Base-by-base conservation (phyloP, 2,797 vertebrate genomes). In the Taenioides sp. region DNA sequence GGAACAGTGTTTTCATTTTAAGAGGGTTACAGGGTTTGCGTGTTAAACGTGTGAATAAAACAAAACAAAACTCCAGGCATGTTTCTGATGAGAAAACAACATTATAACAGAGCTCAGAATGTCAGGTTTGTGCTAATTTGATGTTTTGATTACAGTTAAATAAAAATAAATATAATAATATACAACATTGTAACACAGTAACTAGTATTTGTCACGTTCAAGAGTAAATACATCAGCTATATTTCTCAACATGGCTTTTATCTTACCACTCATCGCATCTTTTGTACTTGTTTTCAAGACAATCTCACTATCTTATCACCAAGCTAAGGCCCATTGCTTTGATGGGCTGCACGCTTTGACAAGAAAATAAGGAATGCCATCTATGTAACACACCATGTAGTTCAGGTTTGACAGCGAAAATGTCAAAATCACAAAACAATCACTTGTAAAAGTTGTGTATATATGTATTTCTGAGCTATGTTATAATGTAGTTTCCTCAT, bases 321-420 rank as follows among this genome's bases (percentile, higher is more conserved):
- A 9, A 28, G 27, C 5, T 71, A 7, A 20, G 7, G 34, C 47
- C 54, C 2, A 0, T 20, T 62, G 20, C 76, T 78, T 82, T 79
- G 71, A 78, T 71, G 75, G 40, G 34, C 27, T 31, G 37, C 22
- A 28, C 18, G 1, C 34, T 50, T 62, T 67, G 11, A 72, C 25
- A 17, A 71, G 64, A 77, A 67, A 7, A 69, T 37, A 27, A 17
- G 40, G 43, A 57, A 25, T 60, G 23, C n/a, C 55, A 62, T 63
- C 37, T 31, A 2, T 58, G 27, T 40, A 34, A 67, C 22, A 47
- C 16, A 10, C 1, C 40, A 31, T 40, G 68, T 28, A 12, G 71
- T 58, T 65, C 12, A 22, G 0, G 58, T 77, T 7, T 11, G 34
- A 37, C 34, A 37, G 34, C 7, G 2, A 37, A 20, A 22, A 20